A percentile compares a stretch with the other conserved stretches of the same genome.
phyloP scores from a whole-genome alignment of 2,797 vertebrate genomes.

The Poeciliopsis gracilis region DNA sequence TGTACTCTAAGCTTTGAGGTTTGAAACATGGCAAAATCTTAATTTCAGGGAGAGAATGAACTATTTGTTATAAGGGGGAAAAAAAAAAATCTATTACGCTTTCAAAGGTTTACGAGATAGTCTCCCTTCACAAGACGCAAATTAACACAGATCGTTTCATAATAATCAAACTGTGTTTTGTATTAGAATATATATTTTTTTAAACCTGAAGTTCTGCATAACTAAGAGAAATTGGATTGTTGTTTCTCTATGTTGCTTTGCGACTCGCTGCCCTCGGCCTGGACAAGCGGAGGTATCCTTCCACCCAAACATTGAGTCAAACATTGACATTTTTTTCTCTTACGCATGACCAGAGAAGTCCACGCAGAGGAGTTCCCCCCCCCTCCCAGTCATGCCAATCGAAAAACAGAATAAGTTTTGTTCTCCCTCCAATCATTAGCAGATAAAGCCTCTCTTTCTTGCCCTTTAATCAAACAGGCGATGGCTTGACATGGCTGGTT shows the following conservation, averaged over 20 bases:
- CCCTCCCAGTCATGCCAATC: slow-evolving; percentile 43
- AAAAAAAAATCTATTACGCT: not conserved
- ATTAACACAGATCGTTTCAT: not conserved
- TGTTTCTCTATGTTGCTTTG: slow-evolving; percentile 67
- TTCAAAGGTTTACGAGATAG: not conserved
- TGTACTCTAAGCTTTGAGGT: not conserved
- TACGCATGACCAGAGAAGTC: slow-evolving; percentile 42
- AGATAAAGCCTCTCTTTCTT: slow-evolving; percentile 77
- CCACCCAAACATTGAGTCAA: slow-evolving; percentile 58
- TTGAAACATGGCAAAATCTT: not conserved
- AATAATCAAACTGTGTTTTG: slow-evolving; percentile 1
- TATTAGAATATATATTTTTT: slow-evolving; percentile 32
- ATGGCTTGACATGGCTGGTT: slow-evolving; percentile 78
- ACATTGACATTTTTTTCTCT: slow-evolving; percentile 66
- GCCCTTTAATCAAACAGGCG: slow-evolving; percentile 77
- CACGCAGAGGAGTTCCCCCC: slow-evolving; percentile 30
- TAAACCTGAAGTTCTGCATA: slow-evolving; percentile 53
- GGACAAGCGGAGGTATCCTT: slow-evolving; percentile 48
- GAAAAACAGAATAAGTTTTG: slow-evolving; percentile 70
- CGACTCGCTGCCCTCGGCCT: slow-evolving; percentile 63
- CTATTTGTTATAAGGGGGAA: not conserved
- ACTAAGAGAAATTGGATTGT: slow-evolving; percentile 35
- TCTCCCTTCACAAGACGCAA: not conserved
- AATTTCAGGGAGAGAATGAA: not conserved
- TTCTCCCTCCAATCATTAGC: slow-evolving; percentile 65